A percentile compares a stretch with the other conserved stretches of the same genome.
Conservation (phyloP, 2,888 invertebrate species). For the Epirrhoe alternata region DNA sequence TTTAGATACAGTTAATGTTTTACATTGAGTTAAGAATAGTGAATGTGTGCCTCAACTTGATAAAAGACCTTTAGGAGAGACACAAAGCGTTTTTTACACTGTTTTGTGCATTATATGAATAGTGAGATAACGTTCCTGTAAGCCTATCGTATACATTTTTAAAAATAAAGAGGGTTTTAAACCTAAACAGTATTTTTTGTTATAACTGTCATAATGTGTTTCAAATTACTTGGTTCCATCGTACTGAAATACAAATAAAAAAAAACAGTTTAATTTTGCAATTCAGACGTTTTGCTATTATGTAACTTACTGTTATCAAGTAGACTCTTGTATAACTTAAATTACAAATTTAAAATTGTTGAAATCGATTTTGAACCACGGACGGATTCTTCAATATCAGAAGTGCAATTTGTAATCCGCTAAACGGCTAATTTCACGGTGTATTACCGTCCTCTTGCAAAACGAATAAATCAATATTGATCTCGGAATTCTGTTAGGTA, state of each 20-base stretch:
- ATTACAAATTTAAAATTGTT: constrained; percentile 35
- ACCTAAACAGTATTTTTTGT: background rate
- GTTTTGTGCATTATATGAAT: background rate
- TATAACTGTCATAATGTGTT: background rate
- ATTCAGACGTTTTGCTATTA: background rate
- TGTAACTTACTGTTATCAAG: background rate
- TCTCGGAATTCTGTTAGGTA: constrained; percentile 15
- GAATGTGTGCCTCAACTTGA: no score
- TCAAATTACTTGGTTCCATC: background rate
- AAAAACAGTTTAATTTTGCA: background rate
- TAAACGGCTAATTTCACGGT: constrained; percentile 56
- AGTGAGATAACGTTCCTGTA: background rate
- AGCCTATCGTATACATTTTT: background rate
- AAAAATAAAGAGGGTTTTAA: background rate
- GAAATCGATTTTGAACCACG: constrained; percentile 39
- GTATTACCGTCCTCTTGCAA: constrained; percentile 41
- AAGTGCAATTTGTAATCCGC: constrained; percentile 43
- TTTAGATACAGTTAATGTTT: no score
- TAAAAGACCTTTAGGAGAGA: background rate
- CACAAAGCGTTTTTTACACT: background rate
- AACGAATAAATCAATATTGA: constrained; percentile 33
- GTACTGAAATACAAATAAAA: no score
- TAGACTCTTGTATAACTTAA: constrained; percentile 35
- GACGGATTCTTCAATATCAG: constrained; percentile 37
- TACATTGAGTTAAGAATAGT: no score